phyloP scores from a whole-genome alignment of 2,113 vertebrate genomes.

The Platichthys flesus region DNA sequence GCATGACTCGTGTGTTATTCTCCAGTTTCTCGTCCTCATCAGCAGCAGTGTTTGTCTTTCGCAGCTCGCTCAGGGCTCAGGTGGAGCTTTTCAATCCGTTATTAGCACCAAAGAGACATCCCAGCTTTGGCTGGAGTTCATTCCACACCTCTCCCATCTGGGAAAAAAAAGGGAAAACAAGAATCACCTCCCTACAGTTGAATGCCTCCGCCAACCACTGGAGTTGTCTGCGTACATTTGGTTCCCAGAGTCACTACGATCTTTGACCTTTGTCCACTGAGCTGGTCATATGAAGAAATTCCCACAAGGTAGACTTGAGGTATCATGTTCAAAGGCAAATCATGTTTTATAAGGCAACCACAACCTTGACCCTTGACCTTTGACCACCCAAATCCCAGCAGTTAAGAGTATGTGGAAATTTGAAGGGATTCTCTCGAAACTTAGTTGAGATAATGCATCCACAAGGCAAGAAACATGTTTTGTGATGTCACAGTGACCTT shows the following conservation, averaged over 20 bases:
- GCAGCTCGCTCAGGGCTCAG: conserved; percentile 52
- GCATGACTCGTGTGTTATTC: conserved; percentile 9
- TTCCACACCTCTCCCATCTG: conserved; percentile 98
- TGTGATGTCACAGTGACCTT: too few relatives aligned
- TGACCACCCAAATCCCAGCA: neutral
- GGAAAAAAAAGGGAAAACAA: conserved; percentile 21
- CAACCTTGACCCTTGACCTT: too few relatives aligned
- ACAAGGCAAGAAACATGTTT: too few relatives aligned
- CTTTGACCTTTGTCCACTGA: too few relatives aligned
- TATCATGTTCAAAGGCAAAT: too few relatives aligned
- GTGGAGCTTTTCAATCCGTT: conserved; percentile 77
- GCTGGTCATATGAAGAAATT: too few relatives aligned
- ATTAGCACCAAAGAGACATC: conserved; percentile 87
- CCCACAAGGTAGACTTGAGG: too few relatives aligned
- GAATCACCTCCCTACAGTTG: neutral
- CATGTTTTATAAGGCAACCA: too few relatives aligned
- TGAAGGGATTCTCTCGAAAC: too few relatives aligned
- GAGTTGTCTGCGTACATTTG: neutral
- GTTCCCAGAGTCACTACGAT: neutral
- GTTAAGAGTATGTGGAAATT: too few relatives aligned
- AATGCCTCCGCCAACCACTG: too few relatives aligned
- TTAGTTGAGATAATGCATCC: too few relatives aligned
- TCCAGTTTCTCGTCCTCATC: conserved; percentile 34
- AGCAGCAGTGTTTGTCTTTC: conserved; percentile 20
- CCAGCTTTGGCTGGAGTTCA: conserved; percentile 92